phyloP scores from a whole-genome alignment of 1,140 invertebrate genomes.

The Dinoponera quadriceps region DNA sequence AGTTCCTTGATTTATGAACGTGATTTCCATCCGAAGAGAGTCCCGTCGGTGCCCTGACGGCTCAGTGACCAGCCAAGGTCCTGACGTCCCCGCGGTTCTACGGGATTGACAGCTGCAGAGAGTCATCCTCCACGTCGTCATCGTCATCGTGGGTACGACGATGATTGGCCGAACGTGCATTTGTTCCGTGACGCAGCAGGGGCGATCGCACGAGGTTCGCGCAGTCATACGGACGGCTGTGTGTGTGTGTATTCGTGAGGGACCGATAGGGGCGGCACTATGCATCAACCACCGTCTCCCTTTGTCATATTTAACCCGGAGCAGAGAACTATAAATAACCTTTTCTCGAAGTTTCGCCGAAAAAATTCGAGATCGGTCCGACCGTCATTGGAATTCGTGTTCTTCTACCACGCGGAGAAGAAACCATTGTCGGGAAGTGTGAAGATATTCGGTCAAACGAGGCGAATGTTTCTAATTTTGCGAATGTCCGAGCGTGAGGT shows the following conservation, averaged over 20 bases:
- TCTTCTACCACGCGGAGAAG: not conserved
- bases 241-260: slow-evolving; percentile 46
- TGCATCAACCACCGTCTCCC: slow-evolving; percentile 41
- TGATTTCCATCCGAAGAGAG: slow-evolving; percentile 53
- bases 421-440: not conserved
- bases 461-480: not conserved
- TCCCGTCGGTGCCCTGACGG: slow-evolving; percentile 29
- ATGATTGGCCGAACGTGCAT: slow-evolving; percentile 81
- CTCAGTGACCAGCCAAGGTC: slow-evolving; percentile 64
- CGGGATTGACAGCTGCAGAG: slow-evolving; percentile 78
- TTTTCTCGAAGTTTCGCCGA: slow-evolving; percentile 20
- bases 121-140: slow-evolving; percentile 79
- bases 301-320: slow-evolving; percentile 41
- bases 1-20: slow-evolving; percentile 57
- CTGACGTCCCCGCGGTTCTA: slow-evolving; percentile 55
- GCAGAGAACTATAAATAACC: slow-evolving; percentile 53
- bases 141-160: slow-evolving; percentile 73
- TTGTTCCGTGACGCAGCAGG: slow-evolving; percentile 84
- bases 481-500: no score
- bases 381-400: not conserved
- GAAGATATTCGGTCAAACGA: not conserved
- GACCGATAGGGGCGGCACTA: slow-evolving; percentile 60
- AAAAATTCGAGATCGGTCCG: slow-evolving; percentile 7
- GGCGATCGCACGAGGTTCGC: slow-evolving; percentile 60
- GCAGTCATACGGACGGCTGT: slow-evolving; percentile 34